A percentile compares a stretch with the other conserved stretches of the same genome.
Evolutionary conservation across 2,113 vertebrate species (phyloP).

Genomic region (Ailuropoda melanoleuca): DNA sequence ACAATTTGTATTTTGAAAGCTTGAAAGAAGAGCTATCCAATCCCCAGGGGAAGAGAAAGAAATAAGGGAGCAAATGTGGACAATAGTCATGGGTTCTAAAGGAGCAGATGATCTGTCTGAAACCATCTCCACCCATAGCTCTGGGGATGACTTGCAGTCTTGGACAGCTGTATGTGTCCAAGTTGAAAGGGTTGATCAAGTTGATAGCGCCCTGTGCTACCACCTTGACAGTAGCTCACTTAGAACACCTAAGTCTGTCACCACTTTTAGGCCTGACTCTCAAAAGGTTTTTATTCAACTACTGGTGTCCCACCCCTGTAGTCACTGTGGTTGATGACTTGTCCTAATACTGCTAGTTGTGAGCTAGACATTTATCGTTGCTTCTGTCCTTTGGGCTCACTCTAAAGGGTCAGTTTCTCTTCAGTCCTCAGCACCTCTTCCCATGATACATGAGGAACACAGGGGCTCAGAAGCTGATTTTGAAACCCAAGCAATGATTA

Average conservation of each 20-base stretch:
- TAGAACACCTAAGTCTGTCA: not conserved
- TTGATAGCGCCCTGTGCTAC: accelerated
- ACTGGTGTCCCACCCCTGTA: not conserved
- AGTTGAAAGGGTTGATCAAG: not conserved
- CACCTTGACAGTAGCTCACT: not conserved
- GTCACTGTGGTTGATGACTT: not conserved
- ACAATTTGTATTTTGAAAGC: not conserved
- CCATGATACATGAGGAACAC: not conserved
- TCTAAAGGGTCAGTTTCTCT: not conserved
- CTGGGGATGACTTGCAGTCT: not conserved
- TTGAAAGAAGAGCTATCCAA: not conserved
- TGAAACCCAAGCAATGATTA: not conserved
- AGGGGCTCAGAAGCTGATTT: not conserved
- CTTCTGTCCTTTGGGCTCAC: not conserved
- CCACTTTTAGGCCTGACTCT: not conserved
- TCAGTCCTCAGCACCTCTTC: not conserved
- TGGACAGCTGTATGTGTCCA: not conserved
- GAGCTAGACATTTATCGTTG: not conserved
- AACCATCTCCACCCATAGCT: not conserved
- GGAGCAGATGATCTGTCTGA: not conserved
- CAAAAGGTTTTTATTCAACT: not conserved
- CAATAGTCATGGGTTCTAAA: not conserved
- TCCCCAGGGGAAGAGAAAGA: no score
- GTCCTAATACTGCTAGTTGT: not conserved
- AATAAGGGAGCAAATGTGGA: not conserved